phyloP scores from a whole-genome alignment of 64 coral and sea anemone genomes.

The Stichodactyla helianthus region DNA sequence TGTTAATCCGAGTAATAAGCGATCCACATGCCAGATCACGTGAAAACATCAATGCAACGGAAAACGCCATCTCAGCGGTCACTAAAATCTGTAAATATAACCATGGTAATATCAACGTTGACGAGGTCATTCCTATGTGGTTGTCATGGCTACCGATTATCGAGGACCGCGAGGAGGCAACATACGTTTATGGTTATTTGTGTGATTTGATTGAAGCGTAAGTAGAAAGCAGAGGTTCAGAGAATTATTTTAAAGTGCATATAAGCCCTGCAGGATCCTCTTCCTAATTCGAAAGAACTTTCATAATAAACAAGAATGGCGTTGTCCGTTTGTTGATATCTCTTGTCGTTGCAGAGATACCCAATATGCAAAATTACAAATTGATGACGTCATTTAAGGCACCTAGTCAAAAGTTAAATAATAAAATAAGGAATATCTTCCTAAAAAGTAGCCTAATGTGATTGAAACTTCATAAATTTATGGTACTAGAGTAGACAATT shows the following conservation, averaged over 20 bases:
- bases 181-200: constrained; percentile 94
- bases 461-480: too few relatives aligned
- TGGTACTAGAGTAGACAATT: too few relatives aligned
- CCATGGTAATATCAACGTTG: constrained; percentile 89
- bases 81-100: constrained; percentile 99
- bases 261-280: too few relatives aligned
- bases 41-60: constrained; percentile 97
- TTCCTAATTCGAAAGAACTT: too few relatives aligned
- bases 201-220: constrained; percentile 93
- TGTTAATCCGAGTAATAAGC: constrained; percentile 76
- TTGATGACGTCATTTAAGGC: too few relatives aligned
- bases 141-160: constrained; percentile 89
- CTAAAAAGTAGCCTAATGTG: too few relatives aligned
- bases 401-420: too few relatives aligned
- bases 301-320: too few relatives aligned
- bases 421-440: too few relatives aligned
- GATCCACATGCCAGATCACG: constrained; percentile 69
- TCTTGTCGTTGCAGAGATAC: too few relatives aligned
- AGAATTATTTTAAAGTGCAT: background rate
- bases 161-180: constrained; percentile 97
- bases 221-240: background rate
- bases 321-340: too few relatives aligned
- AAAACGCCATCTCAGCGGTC: constrained; percentile 95
- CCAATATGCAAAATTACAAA: too few relatives aligned
- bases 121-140: constrained; percentile 75